phyloP scores from a whole-genome alignment of 2,888 invertebrate genomes.

The Allacma fusca region DNA sequence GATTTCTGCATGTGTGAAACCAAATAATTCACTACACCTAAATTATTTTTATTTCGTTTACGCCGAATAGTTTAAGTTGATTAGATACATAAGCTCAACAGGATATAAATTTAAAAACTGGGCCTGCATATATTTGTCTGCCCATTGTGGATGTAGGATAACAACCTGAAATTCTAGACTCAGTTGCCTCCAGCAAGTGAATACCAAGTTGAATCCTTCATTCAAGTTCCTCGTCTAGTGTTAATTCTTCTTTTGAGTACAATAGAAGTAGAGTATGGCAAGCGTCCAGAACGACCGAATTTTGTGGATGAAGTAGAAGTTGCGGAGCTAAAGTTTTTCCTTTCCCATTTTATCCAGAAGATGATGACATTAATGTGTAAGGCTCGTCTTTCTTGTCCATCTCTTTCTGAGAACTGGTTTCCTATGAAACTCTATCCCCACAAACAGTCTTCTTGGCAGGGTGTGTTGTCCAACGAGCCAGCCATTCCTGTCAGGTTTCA shows the following conservation, averaged over 20 bases:
- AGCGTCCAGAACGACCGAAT: slow-evolving; percentile 56
- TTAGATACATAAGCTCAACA: too few relatives aligned
- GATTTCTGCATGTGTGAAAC: too few relatives aligned
- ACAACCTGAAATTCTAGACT: slow-evolving; percentile 47
- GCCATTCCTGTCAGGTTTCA: slow-evolving; percentile 40
- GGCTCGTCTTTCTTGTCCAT: background rate
- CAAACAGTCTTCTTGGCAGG: background rate
- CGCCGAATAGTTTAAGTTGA: too few relatives aligned
- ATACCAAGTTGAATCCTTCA: slow-evolving; percentile 53
- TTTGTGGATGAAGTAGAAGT: slow-evolving; percentile 52
- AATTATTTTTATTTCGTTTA: too few relatives aligned
- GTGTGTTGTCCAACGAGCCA: slow-evolving; percentile 42
- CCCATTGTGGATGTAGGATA: too few relatives aligned
- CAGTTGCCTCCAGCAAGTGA: slow-evolving; percentile 55
- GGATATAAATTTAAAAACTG: too few relatives aligned
- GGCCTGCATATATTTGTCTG: too few relatives aligned
- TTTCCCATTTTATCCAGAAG: background rate
- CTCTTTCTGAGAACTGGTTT: background rate
- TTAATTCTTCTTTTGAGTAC: slow-evolving; percentile 50
- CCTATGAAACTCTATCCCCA: background rate
- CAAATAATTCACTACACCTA: too few relatives aligned
- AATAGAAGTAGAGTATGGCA: slow-evolving; percentile 58
- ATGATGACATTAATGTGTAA: background rate
- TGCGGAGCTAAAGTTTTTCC: slow-evolving; percentile 29
- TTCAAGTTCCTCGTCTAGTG: slow-evolving; percentile 42